phyloP scores from a whole-genome alignment of 2,888 invertebrate genomes.

The Augiades crinisus region DNA sequence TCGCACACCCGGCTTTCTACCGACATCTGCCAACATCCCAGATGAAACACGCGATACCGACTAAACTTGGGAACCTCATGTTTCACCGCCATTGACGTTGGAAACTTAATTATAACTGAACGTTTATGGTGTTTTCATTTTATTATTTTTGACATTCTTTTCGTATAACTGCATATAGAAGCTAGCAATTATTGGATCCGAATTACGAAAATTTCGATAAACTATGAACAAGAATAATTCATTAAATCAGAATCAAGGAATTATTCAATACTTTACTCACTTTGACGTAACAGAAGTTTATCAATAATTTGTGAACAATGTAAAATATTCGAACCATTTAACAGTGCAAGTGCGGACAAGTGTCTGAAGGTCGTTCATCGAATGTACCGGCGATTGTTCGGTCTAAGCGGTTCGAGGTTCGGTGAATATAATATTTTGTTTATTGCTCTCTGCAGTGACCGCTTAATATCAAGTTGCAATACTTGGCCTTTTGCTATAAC shows the following conservation, averaged over 20 bases:
- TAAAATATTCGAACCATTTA: background rate
- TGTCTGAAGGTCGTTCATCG: slow-evolving; percentile 13
- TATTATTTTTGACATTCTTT: slow-evolving; percentile 3
- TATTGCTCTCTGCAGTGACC: no score
- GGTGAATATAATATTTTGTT: background rate
- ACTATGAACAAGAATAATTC: no score
- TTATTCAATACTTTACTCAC: no score
- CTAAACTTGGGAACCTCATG: slow-evolving; percentile 36
- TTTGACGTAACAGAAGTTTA: background rate
- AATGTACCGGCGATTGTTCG: slow-evolving; percentile 4
- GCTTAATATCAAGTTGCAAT: background rate
- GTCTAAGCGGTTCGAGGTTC: background rate
- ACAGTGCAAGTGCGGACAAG: background rate
- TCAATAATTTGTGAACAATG: background rate
- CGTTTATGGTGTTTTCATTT: background rate
- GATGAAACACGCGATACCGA: slow-evolving; percentile 49
- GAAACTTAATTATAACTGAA: slow-evolving; percentile 23
- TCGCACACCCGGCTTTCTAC: slow-evolving; percentile 52
- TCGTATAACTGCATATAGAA: background rate
- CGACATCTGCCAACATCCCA: slow-evolving; percentile 50
- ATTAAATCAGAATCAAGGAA: no score
- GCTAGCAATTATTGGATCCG: no score
- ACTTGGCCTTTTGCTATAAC: no score
- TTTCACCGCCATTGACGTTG: slow-evolving; percentile 19
- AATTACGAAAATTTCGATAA: no score